Conservation (phyloP, 2,888 invertebrate genomes). For the Argyresthia goedartella region DNA sequence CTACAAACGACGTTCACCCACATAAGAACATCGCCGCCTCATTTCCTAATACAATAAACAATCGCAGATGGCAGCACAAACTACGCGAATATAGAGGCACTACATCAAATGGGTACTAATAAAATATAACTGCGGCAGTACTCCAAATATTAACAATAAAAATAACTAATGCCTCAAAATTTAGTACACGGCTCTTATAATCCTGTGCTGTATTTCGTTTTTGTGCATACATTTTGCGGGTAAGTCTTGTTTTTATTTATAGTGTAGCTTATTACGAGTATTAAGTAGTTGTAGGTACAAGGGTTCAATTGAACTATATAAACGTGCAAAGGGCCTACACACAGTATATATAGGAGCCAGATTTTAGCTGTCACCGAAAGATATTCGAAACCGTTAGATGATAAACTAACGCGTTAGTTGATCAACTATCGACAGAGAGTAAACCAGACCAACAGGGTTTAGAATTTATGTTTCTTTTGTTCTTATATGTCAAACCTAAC, state of each 20-base stretch:
- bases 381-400: no score
- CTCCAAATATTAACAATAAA: conserved; percentile 11
- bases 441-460: no score
- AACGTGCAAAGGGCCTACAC: not conserved
- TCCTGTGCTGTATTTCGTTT: not conserved
- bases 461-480: no score
- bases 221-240: not conserved
- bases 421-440: no score
- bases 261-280: not conserved
- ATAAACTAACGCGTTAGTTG: no score
- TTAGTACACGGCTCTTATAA: not conserved
- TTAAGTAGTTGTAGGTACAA: not conserved
- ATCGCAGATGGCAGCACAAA: conserved; percentile 5
- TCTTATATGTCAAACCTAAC: no score
- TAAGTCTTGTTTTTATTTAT: not conserved
- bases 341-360: not conserved
- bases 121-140: not conserved
- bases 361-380: no score
- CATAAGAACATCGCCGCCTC: not conserved
- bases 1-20: no score
- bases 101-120: no score
- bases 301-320: not conserved
- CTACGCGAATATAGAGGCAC: not conserved
- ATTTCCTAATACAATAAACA: conserved; percentile 9
- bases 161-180: conserved; percentile 8